Evolutionary conservation across 2,797 vertebrate species (phyloP), one percentile per base, ranked within the genome.

Genomic region (Syngnathus acus): DNA sequence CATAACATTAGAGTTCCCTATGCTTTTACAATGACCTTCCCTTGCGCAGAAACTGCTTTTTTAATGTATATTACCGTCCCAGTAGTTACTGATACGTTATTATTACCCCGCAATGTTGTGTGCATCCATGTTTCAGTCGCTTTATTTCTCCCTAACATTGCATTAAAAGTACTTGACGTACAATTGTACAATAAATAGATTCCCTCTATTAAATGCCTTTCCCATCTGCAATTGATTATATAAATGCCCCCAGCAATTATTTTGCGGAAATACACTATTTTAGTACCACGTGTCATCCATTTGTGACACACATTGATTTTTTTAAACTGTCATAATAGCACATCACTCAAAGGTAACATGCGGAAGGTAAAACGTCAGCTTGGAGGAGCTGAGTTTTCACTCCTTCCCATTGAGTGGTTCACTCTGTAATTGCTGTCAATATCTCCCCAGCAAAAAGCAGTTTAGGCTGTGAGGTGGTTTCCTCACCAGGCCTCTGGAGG

Each of bases 361-460:
- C 78, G 67, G n/a, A 73, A 85, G 83, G 80, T 83, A 85, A 37
- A 70, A 87, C 79, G 80, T 88, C 85, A 85, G 86, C 84, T 79
- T 86, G 82, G 87, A 77, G 71, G 78, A 65, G 78, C 38, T 8
- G 43, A 47, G 68, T 70, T 74, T 82, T 74, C 62, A 48, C 78
- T 77, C 82, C 88, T 89, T 90, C 85, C 75, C 85, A 79, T 86
- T 65, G 78, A 86, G 84, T 87, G 86, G 82, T 83, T 88, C 83
- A 83, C 69, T 74, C 81, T 85, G 87, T 92, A 92, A 92, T 92
- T 93, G 91, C 92, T 92, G 92, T 92, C 92, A 93, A 87, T 92
- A 90, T 89, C 83, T 88, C 81, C 83, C 84, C 69, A 86, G 84
- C 80, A 83, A 88, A 32, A 82, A 82, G 74, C 79, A 79, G 82